Percentiles rank a stretch among this genome's conserved stretches.
phyloP scores from a whole-genome alignment of 1,140 invertebrate species.

The Medauroidea extradentata region DNA sequence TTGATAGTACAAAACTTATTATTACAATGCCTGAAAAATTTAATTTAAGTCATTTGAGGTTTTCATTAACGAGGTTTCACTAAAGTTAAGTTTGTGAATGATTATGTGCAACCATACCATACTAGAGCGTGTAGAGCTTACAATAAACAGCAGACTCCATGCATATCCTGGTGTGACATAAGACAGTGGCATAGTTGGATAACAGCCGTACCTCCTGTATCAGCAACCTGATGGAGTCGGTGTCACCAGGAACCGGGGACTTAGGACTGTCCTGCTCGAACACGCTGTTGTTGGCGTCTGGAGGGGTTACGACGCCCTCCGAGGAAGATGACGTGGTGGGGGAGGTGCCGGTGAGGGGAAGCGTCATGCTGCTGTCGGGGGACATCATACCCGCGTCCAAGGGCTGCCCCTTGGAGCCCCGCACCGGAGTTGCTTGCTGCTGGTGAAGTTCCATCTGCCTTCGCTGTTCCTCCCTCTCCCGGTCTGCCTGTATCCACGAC shows the following conservation, averaged over 20 bases:
- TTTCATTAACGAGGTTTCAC: no score
- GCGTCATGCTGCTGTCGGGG: slow-evolving; percentile 15
- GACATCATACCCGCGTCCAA: slow-evolving; percentile 6
- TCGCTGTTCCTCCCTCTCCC: slow-evolving; percentile 68
- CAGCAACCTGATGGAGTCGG: slow-evolving; percentile 59
- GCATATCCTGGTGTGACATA: no score
- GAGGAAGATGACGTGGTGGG: slow-evolving; percentile 6
- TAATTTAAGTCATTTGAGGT: no score
- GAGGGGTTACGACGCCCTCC: slow-evolving; percentile 55
- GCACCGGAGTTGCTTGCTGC: background rate
- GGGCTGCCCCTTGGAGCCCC: background rate
- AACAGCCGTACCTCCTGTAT: slow-evolving; percentile 80
- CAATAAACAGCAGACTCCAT: no score
- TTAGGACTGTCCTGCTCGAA: slow-evolving; percentile 6
- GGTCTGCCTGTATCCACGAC: slow-evolving; percentile 62
- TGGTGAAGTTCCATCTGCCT: slow-evolving; percentile 33
- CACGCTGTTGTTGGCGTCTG: slow-evolving; percentile 7
- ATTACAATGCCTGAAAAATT: no score
- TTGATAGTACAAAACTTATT: no score
- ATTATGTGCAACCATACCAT: no score
- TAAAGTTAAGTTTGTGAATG: no score
- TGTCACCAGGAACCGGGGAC: slow-evolving; percentile 53
- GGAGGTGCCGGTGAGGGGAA: slow-evolving; percentile 8
- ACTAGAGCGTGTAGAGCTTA: no score
- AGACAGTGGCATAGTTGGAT: no score